phyloP scores from a whole-genome alignment of 2,888 invertebrate species.

The Callinectes sapidus region DNA sequence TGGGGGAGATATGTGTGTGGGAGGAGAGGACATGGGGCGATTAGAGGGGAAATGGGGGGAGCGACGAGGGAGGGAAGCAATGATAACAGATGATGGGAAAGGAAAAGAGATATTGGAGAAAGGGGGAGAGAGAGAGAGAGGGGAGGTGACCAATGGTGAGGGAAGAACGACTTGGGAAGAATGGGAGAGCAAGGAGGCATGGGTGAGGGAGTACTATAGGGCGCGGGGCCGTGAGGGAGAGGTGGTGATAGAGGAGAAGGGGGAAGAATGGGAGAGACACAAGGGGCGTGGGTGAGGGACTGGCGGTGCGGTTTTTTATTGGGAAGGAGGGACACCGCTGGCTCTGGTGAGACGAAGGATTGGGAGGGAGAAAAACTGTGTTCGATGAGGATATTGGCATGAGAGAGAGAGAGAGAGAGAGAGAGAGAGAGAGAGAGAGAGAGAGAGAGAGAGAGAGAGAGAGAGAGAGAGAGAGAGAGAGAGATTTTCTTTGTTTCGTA shows the following conservation, averaged over 20 bases:
- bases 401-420: slow-evolving; percentile 9
- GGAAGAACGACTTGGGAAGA: not conserved
- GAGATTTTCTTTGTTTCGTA: not conserved
- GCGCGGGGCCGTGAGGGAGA: not conserved
- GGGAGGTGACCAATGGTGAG: not conserved
- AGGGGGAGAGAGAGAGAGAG: too few relatives aligned
- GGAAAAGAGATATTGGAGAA: not conserved
- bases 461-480: slow-evolving; percentile 20
- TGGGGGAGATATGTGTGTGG: not conserved
- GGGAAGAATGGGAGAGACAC: not conserved
- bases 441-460: slow-evolving; percentile 21
- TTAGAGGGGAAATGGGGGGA: not conserved
- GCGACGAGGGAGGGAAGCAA: not conserved
- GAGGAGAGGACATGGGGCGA: not conserved
- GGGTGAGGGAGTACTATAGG: not conserved
- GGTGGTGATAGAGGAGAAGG: not conserved
- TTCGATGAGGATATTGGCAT: not conserved
- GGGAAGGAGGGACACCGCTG: not conserved
- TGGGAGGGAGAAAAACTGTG: slow-evolving; percentile 6
- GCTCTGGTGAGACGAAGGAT: not conserved
- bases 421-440: slow-evolving; percentile 6
- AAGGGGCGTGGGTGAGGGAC: not conserved
- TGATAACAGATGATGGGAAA: not conserved
- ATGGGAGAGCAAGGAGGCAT: not conserved
- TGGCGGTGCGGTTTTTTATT: not conserved